A percentile compares a stretch with the other conserved stretches of the same genome.
Conservation (phyloP, 2,797 vertebrate genomes). For the Corythornis leucogaster region DNA sequence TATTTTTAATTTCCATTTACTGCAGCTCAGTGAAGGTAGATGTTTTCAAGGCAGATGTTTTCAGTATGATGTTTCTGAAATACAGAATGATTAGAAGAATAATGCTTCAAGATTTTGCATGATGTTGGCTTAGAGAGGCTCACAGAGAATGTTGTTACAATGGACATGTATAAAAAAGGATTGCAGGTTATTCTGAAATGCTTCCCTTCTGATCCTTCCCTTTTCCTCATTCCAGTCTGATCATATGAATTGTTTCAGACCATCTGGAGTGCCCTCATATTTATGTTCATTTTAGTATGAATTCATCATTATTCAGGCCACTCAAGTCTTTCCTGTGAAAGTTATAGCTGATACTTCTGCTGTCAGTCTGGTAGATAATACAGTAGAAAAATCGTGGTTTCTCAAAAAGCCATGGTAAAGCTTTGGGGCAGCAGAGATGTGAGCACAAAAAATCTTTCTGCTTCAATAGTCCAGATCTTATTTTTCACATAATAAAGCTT, state of each 20-base stretch:
- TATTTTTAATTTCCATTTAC: background rate
- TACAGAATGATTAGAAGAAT: background rate
- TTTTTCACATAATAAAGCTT: background rate
- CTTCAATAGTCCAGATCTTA: background rate
- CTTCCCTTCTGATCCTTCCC: background rate
- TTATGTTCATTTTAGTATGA: background rate
- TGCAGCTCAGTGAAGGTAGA: background rate
- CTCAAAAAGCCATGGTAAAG: background rate
- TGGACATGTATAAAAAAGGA: background rate
- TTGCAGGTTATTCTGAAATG: background rate
- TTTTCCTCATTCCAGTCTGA: background rate
- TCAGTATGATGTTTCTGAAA: background rate
- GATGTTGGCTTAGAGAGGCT: background rate
- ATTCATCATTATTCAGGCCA: background rate
- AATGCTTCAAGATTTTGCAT: background rate
- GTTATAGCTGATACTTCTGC: background rate
- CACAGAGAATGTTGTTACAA: background rate
- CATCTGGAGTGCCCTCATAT: background rate
- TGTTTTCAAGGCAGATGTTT: conserved; percentile 16
- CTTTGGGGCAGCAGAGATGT: background rate
- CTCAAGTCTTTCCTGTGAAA: background rate
- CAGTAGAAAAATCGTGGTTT: rapidly evolving
- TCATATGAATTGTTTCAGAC: conserved; percentile 15
- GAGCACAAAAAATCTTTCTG: background rate
- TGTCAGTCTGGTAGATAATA: background rate